These are phyloP conservation scores for Andrena chrysosceles DNA, from an alignment of 2,888 invertebrate species.

Conservation along the genomic window DNA sequence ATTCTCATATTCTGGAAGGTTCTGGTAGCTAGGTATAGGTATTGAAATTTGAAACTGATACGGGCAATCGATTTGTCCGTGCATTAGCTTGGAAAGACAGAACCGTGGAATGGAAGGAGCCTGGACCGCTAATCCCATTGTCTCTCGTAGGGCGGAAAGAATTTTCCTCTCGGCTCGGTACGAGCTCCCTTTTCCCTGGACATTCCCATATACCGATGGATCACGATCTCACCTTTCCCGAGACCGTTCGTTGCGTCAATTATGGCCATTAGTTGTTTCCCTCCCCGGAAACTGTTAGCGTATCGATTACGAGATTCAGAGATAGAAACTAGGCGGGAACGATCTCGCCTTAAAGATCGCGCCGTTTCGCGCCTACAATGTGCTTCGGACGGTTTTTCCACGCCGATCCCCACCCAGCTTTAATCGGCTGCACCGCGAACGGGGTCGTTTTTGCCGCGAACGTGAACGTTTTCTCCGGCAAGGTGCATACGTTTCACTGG, in stretches of 20 bases:
- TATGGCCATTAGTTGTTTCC: not conserved
- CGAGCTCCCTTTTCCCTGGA: not conserved
- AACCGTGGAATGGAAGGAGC: too few species aligned
- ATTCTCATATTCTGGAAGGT: too few species aligned
- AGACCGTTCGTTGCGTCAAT: slow-evolving; percentile 21
- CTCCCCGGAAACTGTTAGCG: slow-evolving; percentile 36
- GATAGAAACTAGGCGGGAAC: slow-evolving; percentile 23
- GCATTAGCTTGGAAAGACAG: too few species aligned
- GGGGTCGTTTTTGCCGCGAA: slow-evolving; percentile 30
- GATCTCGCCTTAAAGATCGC: slow-evolving; percentile 32
- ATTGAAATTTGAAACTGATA: too few species aligned
- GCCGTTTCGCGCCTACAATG: slow-evolving; percentile 17
- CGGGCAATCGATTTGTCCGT: too few species aligned
- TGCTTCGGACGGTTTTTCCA: slow-evolving; percentile 23
- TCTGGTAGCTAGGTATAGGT: too few species aligned
- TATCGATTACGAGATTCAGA: slow-evolving; percentile 35
- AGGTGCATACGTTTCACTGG: slow-evolving; percentile 47
- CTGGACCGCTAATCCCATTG: too few species aligned
- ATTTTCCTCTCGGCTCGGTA: not conserved
- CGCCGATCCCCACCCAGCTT: not conserved
- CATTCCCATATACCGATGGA: not conserved
- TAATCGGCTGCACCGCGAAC: slow-evolving; percentile 12
- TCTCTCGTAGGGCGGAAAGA: not conserved
- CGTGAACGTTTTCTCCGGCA: slow-evolving; percentile 50
- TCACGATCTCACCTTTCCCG: slow-evolving; percentile 23